Evolutionary conservation across 2,797 vertebrate genomes (phyloP).

Genomic region (Nyctibius grandis): DNA sequence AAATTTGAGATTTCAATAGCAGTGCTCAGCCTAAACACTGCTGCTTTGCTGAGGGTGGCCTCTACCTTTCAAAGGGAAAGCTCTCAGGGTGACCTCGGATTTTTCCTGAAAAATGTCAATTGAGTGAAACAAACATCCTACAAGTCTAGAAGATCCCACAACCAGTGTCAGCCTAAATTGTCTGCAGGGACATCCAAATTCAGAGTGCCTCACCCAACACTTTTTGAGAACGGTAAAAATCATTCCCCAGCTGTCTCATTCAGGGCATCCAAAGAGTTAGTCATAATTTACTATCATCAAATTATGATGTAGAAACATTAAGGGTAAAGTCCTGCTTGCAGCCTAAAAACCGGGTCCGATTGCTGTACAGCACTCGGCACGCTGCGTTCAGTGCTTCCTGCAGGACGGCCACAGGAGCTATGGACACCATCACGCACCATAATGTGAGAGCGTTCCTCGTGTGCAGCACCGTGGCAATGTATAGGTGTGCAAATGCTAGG

Average conservation of each 20-base stretch:
- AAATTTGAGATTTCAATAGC: neutral
- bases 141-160: neutral
- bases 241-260: neutral
- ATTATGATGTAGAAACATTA: neutral
- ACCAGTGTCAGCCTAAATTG: neutral
- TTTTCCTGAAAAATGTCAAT: neutral
- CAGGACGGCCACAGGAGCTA: neutral
- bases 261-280: neutral
- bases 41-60: neutral
- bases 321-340: neutral
- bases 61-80: neutral
- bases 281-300: neutral
- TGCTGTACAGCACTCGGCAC: neutral
- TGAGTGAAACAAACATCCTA: neutral
- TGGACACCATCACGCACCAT: neutral
- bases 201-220: neutral
- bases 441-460: neutral
- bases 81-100: neutral
- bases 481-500: neutral
- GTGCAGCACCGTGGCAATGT: rapidly evolving
- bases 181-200: neutral
- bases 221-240: neutral
- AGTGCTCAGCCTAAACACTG: neutral
- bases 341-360: rapidly evolving
- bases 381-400: neutral